Base-by-base conservation (phyloP, 2,888 invertebrate species). In the Gasteruption jaculator region DNA sequence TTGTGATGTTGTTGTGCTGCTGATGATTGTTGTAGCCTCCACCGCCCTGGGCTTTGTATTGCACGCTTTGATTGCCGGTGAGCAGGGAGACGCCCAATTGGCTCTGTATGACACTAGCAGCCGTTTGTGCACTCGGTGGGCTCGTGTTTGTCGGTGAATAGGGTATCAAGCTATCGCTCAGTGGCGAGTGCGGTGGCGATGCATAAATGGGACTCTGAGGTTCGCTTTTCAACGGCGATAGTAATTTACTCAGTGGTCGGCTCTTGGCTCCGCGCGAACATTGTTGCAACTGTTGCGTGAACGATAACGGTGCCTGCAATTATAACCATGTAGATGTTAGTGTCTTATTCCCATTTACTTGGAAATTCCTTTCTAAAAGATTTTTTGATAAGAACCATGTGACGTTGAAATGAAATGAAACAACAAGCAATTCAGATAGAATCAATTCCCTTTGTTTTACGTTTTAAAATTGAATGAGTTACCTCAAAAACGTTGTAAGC, bases 211-310 rank as follows among this genome's bases (percentile, higher is more conserved):
- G 77, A 74, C 80, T 79, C 68, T 81, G 80, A 1, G 82, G 82
- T 57, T 82, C 82, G 57, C 81, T 81, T 53, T 82, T 78, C 40
- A 78, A 59, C 7, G 78, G 79, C 25, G 77, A 78, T 43, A 79
- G 58, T 32, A 82, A 68, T 57, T 81, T 79, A 51, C 80, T 78
- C 26, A 81, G 69, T 1, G 86, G 81, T 25, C 86, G 74, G 43
- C 76, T 77, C 55, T 82, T 80, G 8, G 78, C 71, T 61, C 81
- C 81, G 45, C 87, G 76, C 1, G 87, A 84, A 66, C 88, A 86
- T 50, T 89, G 84, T 52, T 93, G 92, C 38, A 94, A 77, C 74
- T 93, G 92, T 71, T 93, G 92, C 3, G 92, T 92, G 72, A 93
- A 94, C 34, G 92, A 91, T 61, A 93, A 77, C 10, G 86, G 86